These are phyloP conservation scores for Rhyacophila brunnea DNA, from an alignment of 1,140 invertebrate genomes.

Conservation along the genomic window DNA sequence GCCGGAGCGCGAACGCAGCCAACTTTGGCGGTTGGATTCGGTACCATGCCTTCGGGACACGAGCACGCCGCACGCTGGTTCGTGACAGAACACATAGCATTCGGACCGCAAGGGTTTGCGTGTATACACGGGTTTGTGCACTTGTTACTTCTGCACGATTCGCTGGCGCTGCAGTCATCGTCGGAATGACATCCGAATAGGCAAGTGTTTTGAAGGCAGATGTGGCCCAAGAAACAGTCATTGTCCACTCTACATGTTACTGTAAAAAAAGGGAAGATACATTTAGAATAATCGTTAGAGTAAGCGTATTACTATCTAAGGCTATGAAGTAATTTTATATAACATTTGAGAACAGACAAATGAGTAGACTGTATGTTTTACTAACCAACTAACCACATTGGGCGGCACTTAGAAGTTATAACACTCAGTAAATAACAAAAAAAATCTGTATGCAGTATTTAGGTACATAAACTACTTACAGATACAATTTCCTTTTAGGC, in stretches of 20 bases:
- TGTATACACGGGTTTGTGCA: slow-evolving; percentile 75
- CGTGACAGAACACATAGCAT: slow-evolving; percentile 75
- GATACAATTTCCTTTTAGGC: slow-evolving; percentile 75
- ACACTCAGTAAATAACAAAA: too few relatives aligned
- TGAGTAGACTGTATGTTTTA: too few relatives aligned
- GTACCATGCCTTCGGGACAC: slow-evolving; percentile 74
- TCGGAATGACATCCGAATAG: slow-evolving; percentile 82
- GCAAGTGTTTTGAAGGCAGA: slow-evolving; percentile 82
- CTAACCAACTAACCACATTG: too few relatives aligned
- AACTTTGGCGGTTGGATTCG: slow-evolving; percentile 79
- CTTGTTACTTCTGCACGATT: slow-evolving; percentile 76
- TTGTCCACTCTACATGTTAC: slow-evolving; percentile 87
- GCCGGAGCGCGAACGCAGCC: slow-evolving; percentile 78
- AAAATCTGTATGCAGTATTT: too few relatives aligned
- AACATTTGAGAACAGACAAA: slow-evolving; percentile 16
- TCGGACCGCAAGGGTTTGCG: slow-evolving; percentile 76
- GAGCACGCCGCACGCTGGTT: slow-evolving; percentile 82
- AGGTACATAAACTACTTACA: too few relatives aligned
- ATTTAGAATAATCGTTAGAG: slow-evolving; percentile 17
- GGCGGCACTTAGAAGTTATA: too few relatives aligned
- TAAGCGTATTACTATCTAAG: too few relatives aligned
- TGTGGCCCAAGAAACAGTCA: slow-evolving; percentile 88
- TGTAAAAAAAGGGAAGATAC: slow-evolving; percentile 41
- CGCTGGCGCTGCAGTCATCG: slow-evolving; percentile 80
- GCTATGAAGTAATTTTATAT: neutral